These are phyloP conservation scores for Luperina testacea DNA, from an alignment of 2,888 invertebrate species.

Conservation along the genomic window DNA sequence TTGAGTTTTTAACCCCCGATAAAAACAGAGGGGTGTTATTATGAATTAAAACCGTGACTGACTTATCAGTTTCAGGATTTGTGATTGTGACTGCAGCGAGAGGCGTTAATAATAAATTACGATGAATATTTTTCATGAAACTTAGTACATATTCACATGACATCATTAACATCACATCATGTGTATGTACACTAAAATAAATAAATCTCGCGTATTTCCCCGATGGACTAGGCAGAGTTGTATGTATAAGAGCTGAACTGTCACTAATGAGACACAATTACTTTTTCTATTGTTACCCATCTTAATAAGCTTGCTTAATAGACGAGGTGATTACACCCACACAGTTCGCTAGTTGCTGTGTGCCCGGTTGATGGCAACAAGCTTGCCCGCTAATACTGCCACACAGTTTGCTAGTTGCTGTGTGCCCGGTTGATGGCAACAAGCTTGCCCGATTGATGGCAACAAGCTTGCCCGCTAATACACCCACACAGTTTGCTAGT, in stretches of 20 bases:
- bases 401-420: not conserved
- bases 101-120: not conserved
- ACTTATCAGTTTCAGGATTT: slow-evolving; percentile 23
- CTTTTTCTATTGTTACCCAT: not conserved
- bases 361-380: too few relatives aligned
- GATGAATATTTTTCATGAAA: not conserved
- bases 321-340: not conserved
- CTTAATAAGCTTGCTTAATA: not conserved
- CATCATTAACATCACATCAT: not conserved
- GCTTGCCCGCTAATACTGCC: not conserved
- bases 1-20: slow-evolving; percentile 28
- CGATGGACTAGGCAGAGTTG: not conserved
- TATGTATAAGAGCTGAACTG: not conserved
- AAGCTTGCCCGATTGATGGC: too few relatives aligned
- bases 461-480: too few relatives aligned
- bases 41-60: slow-evolving; percentile 50
- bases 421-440: not conserved
- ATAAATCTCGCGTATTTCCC: too few relatives aligned
- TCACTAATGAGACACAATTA: not conserved
- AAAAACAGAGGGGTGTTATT: too few relatives aligned
- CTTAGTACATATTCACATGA: not conserved
- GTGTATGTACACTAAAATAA: not conserved
- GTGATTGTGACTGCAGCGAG: not conserved
- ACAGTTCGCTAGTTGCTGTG: not conserved
- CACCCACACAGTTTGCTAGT: not conserved